A percentile compares a stretch with the other conserved stretches of the same genome.
phyloP scores from a whole-genome alignment of 2,888 invertebrate species.

The Lathronympha strigana region DNA sequence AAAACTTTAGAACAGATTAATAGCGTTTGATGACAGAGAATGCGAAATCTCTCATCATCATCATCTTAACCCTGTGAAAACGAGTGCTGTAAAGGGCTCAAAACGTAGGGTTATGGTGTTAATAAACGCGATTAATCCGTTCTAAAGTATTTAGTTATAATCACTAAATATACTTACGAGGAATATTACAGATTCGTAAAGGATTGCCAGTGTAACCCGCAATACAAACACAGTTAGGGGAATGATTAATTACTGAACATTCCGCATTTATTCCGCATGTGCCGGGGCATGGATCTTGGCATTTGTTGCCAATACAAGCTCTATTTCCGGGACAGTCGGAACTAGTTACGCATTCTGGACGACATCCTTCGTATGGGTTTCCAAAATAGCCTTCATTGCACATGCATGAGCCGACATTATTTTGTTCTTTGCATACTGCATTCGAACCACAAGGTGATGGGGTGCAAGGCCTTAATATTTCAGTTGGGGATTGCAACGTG shows the following conservation, averaged over 20 bases:
- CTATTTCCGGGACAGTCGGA: constrained; percentile 89
- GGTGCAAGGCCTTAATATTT: constrained; percentile 85
- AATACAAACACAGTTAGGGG: constrained; percentile 87
- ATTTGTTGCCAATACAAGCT: constrained; percentile 90
- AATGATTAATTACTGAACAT: constrained; percentile 88
- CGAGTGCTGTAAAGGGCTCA: no score
- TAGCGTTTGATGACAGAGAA: no score
- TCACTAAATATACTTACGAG: constrained; percentile 53
- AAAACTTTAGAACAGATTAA: no score
- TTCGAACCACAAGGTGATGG: constrained; percentile 90
- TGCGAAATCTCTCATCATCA: no score
- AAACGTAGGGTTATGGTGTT: background rate
- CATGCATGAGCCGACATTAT: constrained; percentile 88
- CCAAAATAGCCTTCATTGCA: constrained; percentile 89
- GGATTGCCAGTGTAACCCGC: constrained; percentile 86
- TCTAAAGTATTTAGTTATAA: no score
- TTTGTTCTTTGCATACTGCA: constrained; percentile 87
- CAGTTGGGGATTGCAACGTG: constrained; percentile 71
- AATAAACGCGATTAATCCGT: no score
- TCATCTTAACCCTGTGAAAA: no score
- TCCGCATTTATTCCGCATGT: constrained; percentile 90
- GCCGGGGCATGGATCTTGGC: constrained; percentile 90
- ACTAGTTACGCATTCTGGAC: constrained; percentile 89
- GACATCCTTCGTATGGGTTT: constrained; percentile 90
- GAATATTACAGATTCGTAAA: constrained; percentile 78